phyloP scores from a whole-genome alignment of 1,140 invertebrate genomes.

The Zaprionus africanus region DNA sequence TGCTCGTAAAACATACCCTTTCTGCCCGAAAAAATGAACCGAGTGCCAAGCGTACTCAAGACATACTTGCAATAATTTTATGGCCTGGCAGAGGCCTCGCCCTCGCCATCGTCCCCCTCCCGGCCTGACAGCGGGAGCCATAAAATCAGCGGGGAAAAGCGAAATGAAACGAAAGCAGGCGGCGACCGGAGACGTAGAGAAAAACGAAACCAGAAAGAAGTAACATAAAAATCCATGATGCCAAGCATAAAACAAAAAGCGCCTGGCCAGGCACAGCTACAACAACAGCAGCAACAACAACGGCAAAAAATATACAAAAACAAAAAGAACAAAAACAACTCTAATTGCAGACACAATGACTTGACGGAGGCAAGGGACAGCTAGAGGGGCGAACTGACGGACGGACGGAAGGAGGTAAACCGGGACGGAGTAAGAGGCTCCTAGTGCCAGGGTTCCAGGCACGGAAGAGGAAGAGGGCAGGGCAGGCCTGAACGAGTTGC shows the following conservation, averaged over 20 bases:
- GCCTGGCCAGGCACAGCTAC: conserved; percentile 68
- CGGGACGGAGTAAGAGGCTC: conserved; percentile 52
- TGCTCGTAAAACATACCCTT: conserved; percentile 78
- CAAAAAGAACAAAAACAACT: conserved; percentile 78
- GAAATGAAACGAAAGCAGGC: conserved; percentile 47
- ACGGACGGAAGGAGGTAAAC: conserved; percentile 19
- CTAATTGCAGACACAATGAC: conserved; percentile 81
- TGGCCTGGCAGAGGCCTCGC: conserved; percentile 71
- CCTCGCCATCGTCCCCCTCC: conserved; percentile 9
- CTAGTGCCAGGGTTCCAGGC: conserved; percentile 13
- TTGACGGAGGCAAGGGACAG: conserved; percentile 42
- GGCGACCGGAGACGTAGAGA: conserved; percentile 39
- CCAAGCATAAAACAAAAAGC: conserved; percentile 79
- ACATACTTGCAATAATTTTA: conserved; percentile 82
- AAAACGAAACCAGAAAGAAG: conserved; percentile 77
- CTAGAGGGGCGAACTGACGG: too few relatives aligned
- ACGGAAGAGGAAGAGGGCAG: background rate
- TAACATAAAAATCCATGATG: conserved; percentile 81
- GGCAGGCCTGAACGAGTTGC: conserved; percentile 69
- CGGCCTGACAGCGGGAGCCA: conserved; percentile 46
- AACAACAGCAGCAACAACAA: conserved; percentile 52
- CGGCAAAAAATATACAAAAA: conserved; percentile 50
- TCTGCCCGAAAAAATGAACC: conserved; percentile 56
- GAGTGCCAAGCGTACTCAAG: conserved; percentile 79
- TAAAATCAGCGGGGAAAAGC: conserved; percentile 73